These are phyloP conservation scores for Neelides sp. DNA, from an alignment of 1,140 invertebrate genomes.

Conservation along the genomic window DNA sequence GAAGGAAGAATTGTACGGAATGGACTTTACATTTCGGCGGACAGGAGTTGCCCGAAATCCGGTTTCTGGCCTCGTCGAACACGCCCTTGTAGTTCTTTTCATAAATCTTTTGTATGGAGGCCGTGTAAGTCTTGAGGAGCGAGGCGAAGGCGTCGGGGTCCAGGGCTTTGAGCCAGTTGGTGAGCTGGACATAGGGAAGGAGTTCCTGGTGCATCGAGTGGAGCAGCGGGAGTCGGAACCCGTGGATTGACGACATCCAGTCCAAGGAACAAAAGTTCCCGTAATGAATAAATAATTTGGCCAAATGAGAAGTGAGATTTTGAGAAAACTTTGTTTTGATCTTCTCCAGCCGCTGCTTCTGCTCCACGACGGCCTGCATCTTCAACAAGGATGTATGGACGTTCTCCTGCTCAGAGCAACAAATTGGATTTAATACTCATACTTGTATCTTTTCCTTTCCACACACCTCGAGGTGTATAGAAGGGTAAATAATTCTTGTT, in stretches of 20 bases:
- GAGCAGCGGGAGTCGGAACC: conserved; percentile 62
- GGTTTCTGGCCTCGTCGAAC: conserved; percentile 58
- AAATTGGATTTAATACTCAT: conserved; percentile 58
- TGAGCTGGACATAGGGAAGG: conserved; percentile 68
- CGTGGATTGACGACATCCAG: conserved; percentile 34
- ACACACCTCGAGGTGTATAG: too few species aligned
- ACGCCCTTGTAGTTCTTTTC: conserved; percentile 67
- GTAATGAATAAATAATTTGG: conserved; percentile 80
- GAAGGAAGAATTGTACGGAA: neutral
- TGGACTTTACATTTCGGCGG: conserved; percentile 8
- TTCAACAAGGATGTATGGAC: conserved; percentile 50
- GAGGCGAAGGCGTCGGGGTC: conserved; percentile 67
- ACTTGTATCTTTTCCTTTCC: too few species aligned
- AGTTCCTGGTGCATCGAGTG: conserved; percentile 67
- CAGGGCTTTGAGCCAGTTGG: conserved; percentile 78
- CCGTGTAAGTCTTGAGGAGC: conserved; percentile 65
- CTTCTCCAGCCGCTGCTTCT: conserved; percentile 70
- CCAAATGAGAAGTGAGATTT: conserved; percentile 69
- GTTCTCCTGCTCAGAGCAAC: conserved; percentile 61
- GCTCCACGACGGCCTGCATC: conserved; percentile 72
- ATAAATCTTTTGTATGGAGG: conserved; percentile 66
- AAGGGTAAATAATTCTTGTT: too few species aligned
- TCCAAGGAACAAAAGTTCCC: conserved; percentile 25
- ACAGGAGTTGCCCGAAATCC: conserved; percentile 24
- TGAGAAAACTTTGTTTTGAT: conserved; percentile 70